Base-by-base conservation (phyloP, 1,140 invertebrate species). In the Aricia agestis region DNA sequence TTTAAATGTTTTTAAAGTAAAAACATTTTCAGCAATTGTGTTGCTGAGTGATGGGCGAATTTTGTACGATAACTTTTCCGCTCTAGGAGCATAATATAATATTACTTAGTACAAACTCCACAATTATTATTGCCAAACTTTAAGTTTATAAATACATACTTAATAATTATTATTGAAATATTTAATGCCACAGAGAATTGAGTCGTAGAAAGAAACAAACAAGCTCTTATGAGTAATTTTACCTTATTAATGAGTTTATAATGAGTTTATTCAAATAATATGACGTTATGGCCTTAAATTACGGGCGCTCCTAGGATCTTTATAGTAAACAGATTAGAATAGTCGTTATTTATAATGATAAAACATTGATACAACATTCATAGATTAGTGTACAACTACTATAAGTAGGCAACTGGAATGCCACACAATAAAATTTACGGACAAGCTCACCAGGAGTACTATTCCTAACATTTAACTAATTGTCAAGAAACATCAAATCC, bases 371-470 rank as follows among this genome's bases (percentile, higher is more conserved):
- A 63, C 59, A 63, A 63, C 59, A 63, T 63, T 18, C 45, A 52
- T 52, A 52, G 18, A 63, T 63, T 63, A 63, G 59, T 70, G 19
- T 63, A 63, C 68, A 32, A 70, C 58, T 70, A 70, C 68, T 65
- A 58, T 70, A 70, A 25, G 36, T 10, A 69, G 70, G 70, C 70
- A 74, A 74, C 66, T 68, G 45, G 36, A 72, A 72, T 74, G 73
- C 73, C 73, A 69, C 59, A 63, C 59, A 25, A 63, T 63, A 63
- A 67, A 72, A 57, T 74, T 72, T 67, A 67, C 41, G 67, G 41
- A 74, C 59, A 74, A 72, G 70, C 73, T 74, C 70, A 74, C 70
- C 59, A 63, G 59, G 59, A 63, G 59, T 63, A 42, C 58, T 59
- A 69, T 32, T 61, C 36, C 68, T 69, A 69, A 69, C 41, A 42